Base-by-base conservation (phyloP, 2,113 vertebrate genomes). In the Lipophrys pholis region DNA sequence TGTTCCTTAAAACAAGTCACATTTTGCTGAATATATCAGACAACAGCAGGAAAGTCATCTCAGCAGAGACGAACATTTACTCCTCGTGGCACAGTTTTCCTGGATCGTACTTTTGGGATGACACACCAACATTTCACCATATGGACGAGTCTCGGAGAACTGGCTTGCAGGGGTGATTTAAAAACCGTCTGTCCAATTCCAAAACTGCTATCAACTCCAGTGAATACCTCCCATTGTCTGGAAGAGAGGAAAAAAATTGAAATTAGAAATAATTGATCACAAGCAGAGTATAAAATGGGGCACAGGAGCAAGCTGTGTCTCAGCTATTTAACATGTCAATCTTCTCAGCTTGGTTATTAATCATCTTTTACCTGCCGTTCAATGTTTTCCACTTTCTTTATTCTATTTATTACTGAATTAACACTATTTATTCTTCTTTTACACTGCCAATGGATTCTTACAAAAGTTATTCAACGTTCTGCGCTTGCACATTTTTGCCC, bases 191-290 rank as follows among this genome's bases (percentile, higher is more conserved):
- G 41, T 30, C 39, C 38, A n/a, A 57, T 59, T 30, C 70, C 73
- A 53, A 56, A 35, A 38, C 15, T 39, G 39, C 65, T 49, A 41
- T 7, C 38, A 1, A 30, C 46, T 76, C 77, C 72, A 68, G 59
- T 36, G 39, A 72, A 73, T n/a, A 14, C 30, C 56, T 38, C 14
- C 30, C 48, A 12, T 41, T 38, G 49, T 62, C 90, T 91, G 83
- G 36, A 76, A 71, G 6, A 81, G 39, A 7, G 73, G 17, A 17
- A 62, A 51, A 41, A 75, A 59, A 71, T 3, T 68, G 8, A 52
- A 68, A 61, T 85, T 38, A 78, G 41, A 12, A 61, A 53, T 48
- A 16, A 48, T 30, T 73, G 8, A 63, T 45, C 49, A 62, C 21
- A 56, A 63, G 7, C 7, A 50, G 10, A 35, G 14, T 5, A 40